Evolutionary conservation across 2,113 vertebrate genomes (phyloP).

Genomic region (Ancistrus triradiatus): DNA sequence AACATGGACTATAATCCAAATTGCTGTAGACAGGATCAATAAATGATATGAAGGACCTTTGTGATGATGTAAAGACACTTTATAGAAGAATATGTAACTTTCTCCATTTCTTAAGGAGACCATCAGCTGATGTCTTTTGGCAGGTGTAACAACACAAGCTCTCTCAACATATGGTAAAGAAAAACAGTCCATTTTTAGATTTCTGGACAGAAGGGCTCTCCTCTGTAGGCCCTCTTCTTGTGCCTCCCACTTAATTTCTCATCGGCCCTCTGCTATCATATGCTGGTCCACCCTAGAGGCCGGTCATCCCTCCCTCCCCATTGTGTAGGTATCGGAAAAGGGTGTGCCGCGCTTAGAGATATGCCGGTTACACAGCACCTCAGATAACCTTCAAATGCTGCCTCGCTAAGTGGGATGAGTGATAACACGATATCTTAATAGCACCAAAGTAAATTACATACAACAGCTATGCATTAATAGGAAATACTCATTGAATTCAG

Average conservation of each 20-base stretch:
- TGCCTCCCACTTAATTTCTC: constrained; percentile 20
- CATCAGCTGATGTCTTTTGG: too few species aligned
- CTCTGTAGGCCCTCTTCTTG: constrained; percentile 11
- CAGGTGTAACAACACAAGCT: not conserved
- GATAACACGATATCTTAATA: too few species aligned
- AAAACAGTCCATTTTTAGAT: constrained; percentile 31
- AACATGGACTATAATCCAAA: too few species aligned
- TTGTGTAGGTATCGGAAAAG: constrained; percentile 70
- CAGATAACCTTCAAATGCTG: constrained; percentile 49
- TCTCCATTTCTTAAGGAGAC: too few species aligned
- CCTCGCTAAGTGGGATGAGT: constrained; percentile 21
- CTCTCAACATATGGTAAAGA: constrained; percentile 1
- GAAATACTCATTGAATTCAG: too few species aligned
- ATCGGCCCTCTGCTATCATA: constrained; percentile 26
- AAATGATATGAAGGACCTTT: too few species aligned
- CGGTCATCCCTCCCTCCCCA: constrained; percentile 57
- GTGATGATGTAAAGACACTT: too few species aligned
- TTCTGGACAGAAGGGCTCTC: not conserved
- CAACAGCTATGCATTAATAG: too few species aligned
- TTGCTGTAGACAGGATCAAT: too few species aligned
- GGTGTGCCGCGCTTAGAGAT: constrained; percentile 57
- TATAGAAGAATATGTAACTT: too few species aligned
- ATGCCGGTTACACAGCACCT: constrained; percentile 50
- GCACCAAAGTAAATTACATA: too few species aligned
- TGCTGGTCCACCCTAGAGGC: constrained; percentile 53